These are phyloP conservation scores for Caenorhabditis imperialis DNA, from an alignment of 2,888 invertebrate genomes.

Conservation along the genomic window DNA sequence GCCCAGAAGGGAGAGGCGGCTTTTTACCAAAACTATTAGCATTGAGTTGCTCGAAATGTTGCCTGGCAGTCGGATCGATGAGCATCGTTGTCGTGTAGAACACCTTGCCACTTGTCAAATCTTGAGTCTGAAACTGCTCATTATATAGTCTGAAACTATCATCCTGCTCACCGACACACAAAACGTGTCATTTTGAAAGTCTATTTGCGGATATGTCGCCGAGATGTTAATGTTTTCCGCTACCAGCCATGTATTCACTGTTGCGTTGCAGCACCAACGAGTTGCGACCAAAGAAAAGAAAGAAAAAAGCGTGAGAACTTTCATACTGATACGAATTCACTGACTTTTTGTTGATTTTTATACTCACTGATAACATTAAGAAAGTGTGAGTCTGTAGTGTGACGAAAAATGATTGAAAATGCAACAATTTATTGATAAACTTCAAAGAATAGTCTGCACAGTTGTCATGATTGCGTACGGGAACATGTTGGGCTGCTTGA, in stretches of 20 bases:
- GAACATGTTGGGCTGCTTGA: conserved; percentile 6
- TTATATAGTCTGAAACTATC: not conserved
- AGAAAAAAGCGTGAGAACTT: no score
- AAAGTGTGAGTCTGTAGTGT: no score
- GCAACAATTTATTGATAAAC: no score
- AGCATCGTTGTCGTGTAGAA: conserved; percentile 6
- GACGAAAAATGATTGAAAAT: no score
- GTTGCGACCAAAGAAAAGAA: no score
- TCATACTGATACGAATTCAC: no score
- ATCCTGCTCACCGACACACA: conserved; percentile 8
- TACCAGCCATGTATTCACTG: conserved; percentile 19
- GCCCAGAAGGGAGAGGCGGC: no score
- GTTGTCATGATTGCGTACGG: conserved; percentile 15
- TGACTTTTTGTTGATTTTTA: not conserved
- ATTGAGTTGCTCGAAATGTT: conserved; percentile 5
- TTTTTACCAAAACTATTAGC: not conserved
- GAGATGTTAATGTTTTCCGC: conserved; percentile 4
- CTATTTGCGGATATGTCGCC: not conserved
- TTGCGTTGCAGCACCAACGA: conserved; percentile 13
- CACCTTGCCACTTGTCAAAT: conserved; percentile 1
- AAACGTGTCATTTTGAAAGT: conserved; percentile 13
- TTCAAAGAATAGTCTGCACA: not conserved
- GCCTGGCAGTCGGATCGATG: not conserved
- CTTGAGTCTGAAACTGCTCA: not conserved
- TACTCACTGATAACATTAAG: no score